Conservation (phyloP, 2,113 vertebrate genomes). For the Sorex araneus region DNA sequence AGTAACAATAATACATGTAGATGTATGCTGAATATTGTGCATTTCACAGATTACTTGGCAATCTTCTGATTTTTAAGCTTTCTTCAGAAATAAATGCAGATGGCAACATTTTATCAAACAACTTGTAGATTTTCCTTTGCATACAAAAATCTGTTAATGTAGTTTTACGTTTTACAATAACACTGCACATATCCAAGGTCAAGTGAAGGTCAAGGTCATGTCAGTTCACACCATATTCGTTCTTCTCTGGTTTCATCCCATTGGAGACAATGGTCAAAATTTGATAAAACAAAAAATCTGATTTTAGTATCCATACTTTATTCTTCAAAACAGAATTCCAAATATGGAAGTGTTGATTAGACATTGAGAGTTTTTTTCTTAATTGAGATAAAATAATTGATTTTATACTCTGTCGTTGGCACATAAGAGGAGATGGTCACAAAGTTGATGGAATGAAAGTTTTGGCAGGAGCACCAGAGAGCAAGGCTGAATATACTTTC, state of each 20-base stretch:
- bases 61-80: conserved; percentile 65
- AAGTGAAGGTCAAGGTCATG: conserved; percentile 47
- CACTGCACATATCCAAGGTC: background rate
- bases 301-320: conserved; percentile 70
- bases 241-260: conserved; percentile 56
- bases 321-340: conserved; percentile 68
- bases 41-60: conserved; percentile 70
- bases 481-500: background rate
- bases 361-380: conserved; percentile 53
- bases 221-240: conserved; percentile 67
- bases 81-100: conserved; percentile 66
- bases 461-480: conserved; percentile 16
- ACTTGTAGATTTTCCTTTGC: conserved; percentile 24
- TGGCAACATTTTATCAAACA: conserved; percentile 50
- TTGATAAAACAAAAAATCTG: conserved; percentile 54
- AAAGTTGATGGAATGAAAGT: background rate
- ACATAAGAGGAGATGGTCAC: background rate
- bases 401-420: background rate
- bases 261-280: conserved; percentile 67
- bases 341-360: conserved; percentile 55
- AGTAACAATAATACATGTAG: conserved; percentile 60
- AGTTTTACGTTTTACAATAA: conserved; percentile 27
- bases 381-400: background rate
- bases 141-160: conserved; percentile 43
- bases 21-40: conserved; percentile 33